phyloP scores from a whole-genome alignment of 2,113 vertebrate species.

The Pipa parva region DNA sequence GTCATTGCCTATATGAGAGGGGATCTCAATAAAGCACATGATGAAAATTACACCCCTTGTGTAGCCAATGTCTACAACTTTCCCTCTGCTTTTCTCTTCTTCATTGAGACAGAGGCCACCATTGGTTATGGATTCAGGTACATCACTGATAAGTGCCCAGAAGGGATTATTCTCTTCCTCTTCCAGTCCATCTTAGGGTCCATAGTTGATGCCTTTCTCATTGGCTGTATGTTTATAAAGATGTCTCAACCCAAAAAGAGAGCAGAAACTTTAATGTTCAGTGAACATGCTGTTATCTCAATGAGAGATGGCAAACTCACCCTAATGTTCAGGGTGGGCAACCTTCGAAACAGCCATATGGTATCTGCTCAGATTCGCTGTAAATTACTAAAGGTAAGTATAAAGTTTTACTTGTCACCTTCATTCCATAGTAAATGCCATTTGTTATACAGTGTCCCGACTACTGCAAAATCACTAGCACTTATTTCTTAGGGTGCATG shows the following conservation, averaged over 20 bases:
- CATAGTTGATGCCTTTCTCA: slow-evolving; percentile 95
- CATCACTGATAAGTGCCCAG: slow-evolving; percentile 96
- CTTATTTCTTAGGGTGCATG: too few species aligned
- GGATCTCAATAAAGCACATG: slow-evolving; percentile 86
- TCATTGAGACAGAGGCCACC: slow-evolving; percentile 96
- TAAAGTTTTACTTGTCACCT: background rate
- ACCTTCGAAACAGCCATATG: slow-evolving; percentile 99
- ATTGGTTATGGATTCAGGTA: slow-evolving; percentile 97
- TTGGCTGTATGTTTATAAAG: slow-evolving; percentile 99
- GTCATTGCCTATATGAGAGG: slow-evolving; percentile 92
- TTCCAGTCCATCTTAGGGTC: slow-evolving; percentile 97
- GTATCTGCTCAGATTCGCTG: slow-evolving; percentile 98
- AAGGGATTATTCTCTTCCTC: slow-evolving; percentile 96
- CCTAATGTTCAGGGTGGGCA: slow-evolving; percentile 97
- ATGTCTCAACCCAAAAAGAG: slow-evolving; percentile 99
- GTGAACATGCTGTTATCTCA: slow-evolving; percentile 91
- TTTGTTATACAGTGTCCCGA: too few species aligned
- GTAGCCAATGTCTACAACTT: slow-evolving; percentile 98
- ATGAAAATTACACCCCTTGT: slow-evolving; percentile 91
- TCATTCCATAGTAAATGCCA: background rate
- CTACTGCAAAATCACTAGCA: too few species aligned
- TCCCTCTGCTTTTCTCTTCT: slow-evolving; percentile 96
- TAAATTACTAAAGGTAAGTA: slow-evolving; percentile 95
- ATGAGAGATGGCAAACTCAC: slow-evolving; percentile 96
- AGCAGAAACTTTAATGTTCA: slow-evolving; percentile 97